phyloP scores from a whole-genome alignment of 1,140 invertebrate genomes.

The Drosophila azteca region DNA sequence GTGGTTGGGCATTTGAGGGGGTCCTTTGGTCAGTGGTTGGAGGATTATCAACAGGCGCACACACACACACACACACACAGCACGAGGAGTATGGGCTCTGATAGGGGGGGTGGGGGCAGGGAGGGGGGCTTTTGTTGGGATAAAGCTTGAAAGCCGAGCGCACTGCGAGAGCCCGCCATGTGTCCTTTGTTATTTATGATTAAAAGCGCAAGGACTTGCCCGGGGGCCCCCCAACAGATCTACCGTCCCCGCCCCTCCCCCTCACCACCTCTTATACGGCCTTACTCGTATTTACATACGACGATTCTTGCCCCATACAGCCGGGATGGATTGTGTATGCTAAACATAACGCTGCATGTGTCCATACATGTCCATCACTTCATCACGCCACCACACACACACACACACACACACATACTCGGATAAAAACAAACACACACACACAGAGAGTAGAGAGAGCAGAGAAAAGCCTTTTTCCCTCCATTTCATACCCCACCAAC shows the following conservation, averaged over 20 bases:
- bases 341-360: slow-evolving; percentile 81
- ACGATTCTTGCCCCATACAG: too few relatives aligned
- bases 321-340: slow-evolving; percentile 58
- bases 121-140: slow-evolving; percentile 57
- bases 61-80: slow-evolving; percentile 18
- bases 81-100: slow-evolving; percentile 45
- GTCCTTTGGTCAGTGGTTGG: slow-evolving; percentile 42
- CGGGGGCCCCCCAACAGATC: slow-evolving; percentile 3
- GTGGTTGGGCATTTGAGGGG: background rate
- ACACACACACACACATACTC: slow-evolving; percentile 30
- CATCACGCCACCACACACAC: slow-evolving; percentile 73
- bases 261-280: background rate
- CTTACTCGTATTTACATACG: slow-evolving; percentile 44
- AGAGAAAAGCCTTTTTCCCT: background rate
- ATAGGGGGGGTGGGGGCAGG: too few relatives aligned
- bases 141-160: slow-evolving; percentile 69
- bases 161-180: slow-evolving; percentile 62
- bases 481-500: too few relatives aligned
- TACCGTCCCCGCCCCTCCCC: background rate
- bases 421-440: background rate
- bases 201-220: slow-evolving; percentile 79
- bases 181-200: slow-evolving; percentile 81
- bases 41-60: slow-evolving; percentile 75
- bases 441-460: background rate
- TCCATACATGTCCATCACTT: slow-evolving; percentile 81